phyloP scores from a whole-genome alignment of 2,888 invertebrate genomes.

The Halocaridina rubra region DNA sequence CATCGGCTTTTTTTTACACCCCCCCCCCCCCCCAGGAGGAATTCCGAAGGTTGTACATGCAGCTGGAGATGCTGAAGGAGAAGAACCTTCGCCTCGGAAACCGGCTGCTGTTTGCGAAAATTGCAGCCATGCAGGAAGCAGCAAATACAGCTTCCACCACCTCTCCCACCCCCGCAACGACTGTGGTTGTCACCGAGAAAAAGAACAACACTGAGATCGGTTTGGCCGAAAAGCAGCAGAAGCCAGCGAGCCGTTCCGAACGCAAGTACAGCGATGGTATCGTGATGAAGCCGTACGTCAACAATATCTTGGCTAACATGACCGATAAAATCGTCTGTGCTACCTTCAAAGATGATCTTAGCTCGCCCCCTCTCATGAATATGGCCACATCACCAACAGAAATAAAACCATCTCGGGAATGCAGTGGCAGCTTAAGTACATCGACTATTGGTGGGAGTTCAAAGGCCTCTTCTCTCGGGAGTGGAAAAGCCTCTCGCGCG shows the following conservation, averaged over 20 bases:
- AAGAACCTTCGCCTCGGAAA: conserved; percentile 81
- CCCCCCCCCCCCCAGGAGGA: conserved; percentile 76
- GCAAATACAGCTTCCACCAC: conserved; percentile 69
- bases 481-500: too few species aligned
- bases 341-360: conserved; percentile 66
- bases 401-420: neutral
- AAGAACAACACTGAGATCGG: neutral
- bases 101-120: conserved; percentile 79
- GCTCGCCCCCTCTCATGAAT: neutral
- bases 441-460: neutral
- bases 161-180: neutral
- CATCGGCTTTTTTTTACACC: too few species aligned
- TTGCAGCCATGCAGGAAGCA: conserved; percentile 85
- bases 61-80: conserved; percentile 83
- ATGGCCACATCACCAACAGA: neutral
- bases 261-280: conserved; percentile 40
- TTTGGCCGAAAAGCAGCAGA: neutral
- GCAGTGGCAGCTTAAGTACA: neutral
- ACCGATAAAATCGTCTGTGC: conserved; percentile 73
- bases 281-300: conserved; percentile 68
- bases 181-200: conserved; percentile 3
- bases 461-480: neutral
- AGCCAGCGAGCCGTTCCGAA: neutral
- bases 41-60: conserved; percentile 82
- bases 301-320: conserved; percentile 73